Percentiles rank a stretch among this genome's conserved stretches.
Conservation (phyloP, 2,888 invertebrate species). For the Cinara cedri region DNA sequence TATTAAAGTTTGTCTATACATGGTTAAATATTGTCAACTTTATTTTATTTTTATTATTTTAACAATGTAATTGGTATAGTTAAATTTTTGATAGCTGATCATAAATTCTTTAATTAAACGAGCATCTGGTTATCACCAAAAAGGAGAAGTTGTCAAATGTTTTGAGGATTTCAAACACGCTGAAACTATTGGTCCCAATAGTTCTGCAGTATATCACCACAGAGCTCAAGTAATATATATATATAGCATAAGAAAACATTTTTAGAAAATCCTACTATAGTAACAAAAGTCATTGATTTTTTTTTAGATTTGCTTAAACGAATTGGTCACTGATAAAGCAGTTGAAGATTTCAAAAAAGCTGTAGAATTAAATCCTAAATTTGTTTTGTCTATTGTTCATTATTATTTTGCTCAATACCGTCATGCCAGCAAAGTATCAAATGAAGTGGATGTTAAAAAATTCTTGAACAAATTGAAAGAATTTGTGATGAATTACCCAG, state of each 20-base stretch:
- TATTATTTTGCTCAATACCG: conserved; percentile 89
- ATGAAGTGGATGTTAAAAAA: conserved; percentile 61
- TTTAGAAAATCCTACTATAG: background rate
- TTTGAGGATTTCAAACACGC: conserved; percentile 81
- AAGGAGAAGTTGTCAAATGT: conserved; percentile 75
- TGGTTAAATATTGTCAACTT: too few relatives aligned
- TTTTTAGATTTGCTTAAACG: conserved; percentile 40
- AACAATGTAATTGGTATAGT: background rate
- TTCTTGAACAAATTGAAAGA: conserved; percentile 67
- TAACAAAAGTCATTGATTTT: background rate
- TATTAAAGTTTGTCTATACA: too few relatives aligned
- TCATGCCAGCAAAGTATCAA: conserved; percentile 64
- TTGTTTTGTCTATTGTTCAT: conserved; percentile 86
- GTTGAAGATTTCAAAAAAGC: conserved; percentile 80
- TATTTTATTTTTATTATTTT: background rate
- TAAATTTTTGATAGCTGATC: conserved; percentile 64
- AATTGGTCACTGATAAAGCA: conserved; percentile 70
- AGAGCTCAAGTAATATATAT: conserved; percentile 78
- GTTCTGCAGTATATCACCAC: conserved; percentile 91
- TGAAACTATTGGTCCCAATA: conserved; percentile 76
- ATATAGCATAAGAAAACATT: background rate
- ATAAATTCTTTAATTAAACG: conserved; percentile 63
- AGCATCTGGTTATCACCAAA: conserved; percentile 82
- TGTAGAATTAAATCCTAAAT: conserved; percentile 80
- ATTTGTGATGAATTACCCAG: conserved; percentile 79